Base-by-base conservation (phyloP, 2,888 invertebrate genomes). In the Resseliella maxima region DNA sequence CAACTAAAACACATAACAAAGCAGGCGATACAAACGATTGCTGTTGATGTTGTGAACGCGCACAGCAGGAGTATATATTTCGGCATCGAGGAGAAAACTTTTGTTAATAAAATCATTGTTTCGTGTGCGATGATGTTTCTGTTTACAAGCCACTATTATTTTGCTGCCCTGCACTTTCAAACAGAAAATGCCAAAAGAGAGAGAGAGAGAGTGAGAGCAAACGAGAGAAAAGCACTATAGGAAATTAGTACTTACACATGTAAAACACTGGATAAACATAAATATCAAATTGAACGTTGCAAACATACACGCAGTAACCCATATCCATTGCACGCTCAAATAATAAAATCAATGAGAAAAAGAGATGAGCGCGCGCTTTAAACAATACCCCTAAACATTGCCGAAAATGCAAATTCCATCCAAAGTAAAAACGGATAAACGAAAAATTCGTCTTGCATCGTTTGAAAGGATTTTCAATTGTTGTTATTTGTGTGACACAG, bases 241-340 rank as follows among this genome's bases (percentile, higher is more conserved):
- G 21, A 83, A 83, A 83, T 83, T 83, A 83, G 83, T 38, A 21
- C 12, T 83, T 83, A 83, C 83, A 83, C 38, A 83, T 83, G 83
- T 83, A 83, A 83, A 83, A 12, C 38, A 83, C 83, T 83, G 36
- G 36, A n/a, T 83, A 83, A 83, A 83, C 38, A 83, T 83, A 38
- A 36, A 83, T 83, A 38, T 38, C 38, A 83, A 83, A 83, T 38
- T 36, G 64, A 64, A 27, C 6, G 5, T n/a, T n/a, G n/a, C 5
- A 64, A 54, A 54, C 54, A 21, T 18, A 64, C 46, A 50, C 8
- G 18, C 8, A 8, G 2, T 50, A 15, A 2, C 18, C 46, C 46
- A 50, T 50, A n/a, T n/a, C 24, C 5, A n/a, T 24, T 6, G 5
- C 59, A 59, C 24, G 59, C 24, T 27, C 59, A 5, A n/a, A n/a